Conservation (phyloP, 2,888 invertebrate genomes). For the Harmothoe impar region DNA sequence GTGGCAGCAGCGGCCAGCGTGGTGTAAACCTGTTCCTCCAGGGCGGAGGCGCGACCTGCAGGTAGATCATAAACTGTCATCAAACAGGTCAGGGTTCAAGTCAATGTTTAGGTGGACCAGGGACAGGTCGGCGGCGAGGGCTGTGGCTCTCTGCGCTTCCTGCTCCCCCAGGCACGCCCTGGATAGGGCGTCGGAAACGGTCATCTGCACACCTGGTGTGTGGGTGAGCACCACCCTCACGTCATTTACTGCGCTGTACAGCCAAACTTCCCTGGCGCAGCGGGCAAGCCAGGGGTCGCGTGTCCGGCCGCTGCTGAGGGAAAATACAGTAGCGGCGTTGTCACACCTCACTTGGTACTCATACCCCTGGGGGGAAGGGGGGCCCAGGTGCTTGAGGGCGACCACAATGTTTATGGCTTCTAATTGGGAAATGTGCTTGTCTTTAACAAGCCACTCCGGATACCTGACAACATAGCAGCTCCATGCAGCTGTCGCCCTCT, state of each 20-base stretch:
- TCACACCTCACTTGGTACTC: background rate
- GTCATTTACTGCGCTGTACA: background rate
- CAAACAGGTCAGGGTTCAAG: background rate
- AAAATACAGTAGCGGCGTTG: background rate
- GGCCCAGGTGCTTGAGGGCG: no score
- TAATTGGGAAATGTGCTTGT: no score
- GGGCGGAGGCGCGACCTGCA: background rate
- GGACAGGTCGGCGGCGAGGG: background rate
- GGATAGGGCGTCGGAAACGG: no score
- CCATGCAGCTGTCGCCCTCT: no score
- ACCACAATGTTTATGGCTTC: no score
- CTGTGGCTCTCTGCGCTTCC: no score
- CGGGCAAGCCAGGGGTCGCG: background rate
- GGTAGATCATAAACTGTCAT: background rate
- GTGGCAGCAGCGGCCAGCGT: background rate
- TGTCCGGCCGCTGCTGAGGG: background rate
- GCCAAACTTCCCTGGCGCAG: background rate
- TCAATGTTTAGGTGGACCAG: background rate
- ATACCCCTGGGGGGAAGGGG: no score
- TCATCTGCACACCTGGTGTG: background rate
- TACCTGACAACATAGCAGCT: no score
- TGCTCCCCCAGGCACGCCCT: no score
- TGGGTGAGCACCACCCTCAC: background rate
- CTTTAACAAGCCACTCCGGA: no score
- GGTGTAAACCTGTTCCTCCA: background rate